These are phyloP conservation scores for Carcina quercana DNA, from an alignment of 2,888 invertebrate species.

Conservation along the genomic window DNA sequence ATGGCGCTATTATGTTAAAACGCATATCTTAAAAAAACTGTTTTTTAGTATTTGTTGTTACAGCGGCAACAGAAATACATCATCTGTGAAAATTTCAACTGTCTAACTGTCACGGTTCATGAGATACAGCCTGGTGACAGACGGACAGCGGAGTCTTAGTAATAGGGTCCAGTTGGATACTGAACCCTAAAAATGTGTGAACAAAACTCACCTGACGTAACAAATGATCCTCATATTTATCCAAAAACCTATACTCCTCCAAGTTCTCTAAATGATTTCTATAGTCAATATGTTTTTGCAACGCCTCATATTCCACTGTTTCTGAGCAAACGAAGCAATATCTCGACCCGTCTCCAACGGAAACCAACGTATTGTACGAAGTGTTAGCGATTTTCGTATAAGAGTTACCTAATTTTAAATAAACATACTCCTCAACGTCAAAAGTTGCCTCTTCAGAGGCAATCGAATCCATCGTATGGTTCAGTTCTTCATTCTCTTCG, in stretches of 20 bases:
- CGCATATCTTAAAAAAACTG: too few relatives aligned
- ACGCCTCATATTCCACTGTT: not conserved
- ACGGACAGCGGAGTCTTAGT: too few relatives aligned
- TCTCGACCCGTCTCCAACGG: slow-evolving; percentile 17
- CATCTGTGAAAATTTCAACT: too few relatives aligned
- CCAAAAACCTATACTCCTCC: slow-evolving; percentile 22
- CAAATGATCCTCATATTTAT: slow-evolving; percentile 25
- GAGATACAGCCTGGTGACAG: too few relatives aligned
- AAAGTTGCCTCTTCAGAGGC: slow-evolving; percentile 11
- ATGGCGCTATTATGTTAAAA: too few relatives aligned
- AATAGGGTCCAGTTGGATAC: not conserved
- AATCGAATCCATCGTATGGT: slow-evolving; percentile 8
- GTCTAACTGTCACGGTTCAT: too few relatives aligned
- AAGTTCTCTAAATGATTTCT: slow-evolving; percentile 20
- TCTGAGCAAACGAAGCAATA: slow-evolving; percentile 21
- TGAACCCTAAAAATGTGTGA: not conserved
- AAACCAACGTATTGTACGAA: slow-evolving; percentile 20
- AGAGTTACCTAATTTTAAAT: slow-evolving; percentile 21
- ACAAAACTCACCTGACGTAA: slow-evolving; percentile 30
- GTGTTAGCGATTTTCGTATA: slow-evolving; percentile 17
- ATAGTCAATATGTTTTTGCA: slow-evolving; percentile 15
- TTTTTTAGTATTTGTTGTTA: too few relatives aligned
- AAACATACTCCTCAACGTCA: slow-evolving; percentile 20
- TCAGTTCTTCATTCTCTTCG: slow-evolving; percentile 6
- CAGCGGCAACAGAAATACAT: too few relatives aligned